Evolutionary conservation across 1,140 invertebrate species (phyloP).

Genomic region (Brachionus manjavacas): DNA sequence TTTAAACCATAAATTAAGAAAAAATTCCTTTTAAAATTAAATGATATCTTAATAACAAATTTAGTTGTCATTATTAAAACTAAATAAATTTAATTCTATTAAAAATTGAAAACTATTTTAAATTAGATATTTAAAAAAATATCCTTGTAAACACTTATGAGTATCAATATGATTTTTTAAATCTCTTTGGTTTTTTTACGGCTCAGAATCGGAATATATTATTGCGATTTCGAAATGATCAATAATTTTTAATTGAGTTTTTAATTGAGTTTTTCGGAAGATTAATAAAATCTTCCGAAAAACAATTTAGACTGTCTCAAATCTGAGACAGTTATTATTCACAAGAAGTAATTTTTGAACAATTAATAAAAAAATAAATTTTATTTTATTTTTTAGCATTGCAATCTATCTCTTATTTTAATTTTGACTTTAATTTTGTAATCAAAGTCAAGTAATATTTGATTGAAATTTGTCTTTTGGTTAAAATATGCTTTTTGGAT

Average conservation of each 20-base stretch:
- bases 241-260: not conserved
- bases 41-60: not conserved
- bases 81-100: too few species aligned
- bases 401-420: not conserved
- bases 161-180: not conserved
- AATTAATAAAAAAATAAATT: not conserved
- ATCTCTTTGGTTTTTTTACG: not conserved
- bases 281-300: not conserved
- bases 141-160: not conserved
- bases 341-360: not conserved
- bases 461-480: not conserved
- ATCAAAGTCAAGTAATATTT: not conserved
- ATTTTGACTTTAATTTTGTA: not conserved
- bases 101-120: too few species aligned
- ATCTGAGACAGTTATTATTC: not conserved
- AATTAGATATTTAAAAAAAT: too few species aligned
- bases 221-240: not conserved
- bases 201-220: too few species aligned
- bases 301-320: not conserved
- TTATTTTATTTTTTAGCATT: not conserved
- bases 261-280: too few species aligned
- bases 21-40: not conserved
- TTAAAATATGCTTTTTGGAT: not conserved
- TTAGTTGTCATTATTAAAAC: not conserved
- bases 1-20: not conserved